Base-by-base conservation (phyloP, 1,140 invertebrate species). In the Maniola jurtina region DNA sequence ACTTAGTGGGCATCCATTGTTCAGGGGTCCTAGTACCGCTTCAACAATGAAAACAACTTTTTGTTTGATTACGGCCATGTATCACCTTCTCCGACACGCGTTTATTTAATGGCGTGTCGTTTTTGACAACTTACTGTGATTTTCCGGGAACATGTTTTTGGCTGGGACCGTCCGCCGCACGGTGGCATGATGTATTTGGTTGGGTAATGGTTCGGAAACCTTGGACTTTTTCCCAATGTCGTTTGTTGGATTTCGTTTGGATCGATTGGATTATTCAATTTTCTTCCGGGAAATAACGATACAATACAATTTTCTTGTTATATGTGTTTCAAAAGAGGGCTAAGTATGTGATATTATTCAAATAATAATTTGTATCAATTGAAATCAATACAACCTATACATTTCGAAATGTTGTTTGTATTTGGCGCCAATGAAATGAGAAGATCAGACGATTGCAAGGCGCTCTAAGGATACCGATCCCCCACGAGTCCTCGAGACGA, bases 1-100 rank as follows among this genome's bases (percentile, higher is more conserved):
- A 85, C 79, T 85, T 84, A 85, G 77, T 74, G 73, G 80, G 73
- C 65, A 61, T 61, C 77, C 64, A 86, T 86, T 84, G 85, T 84
- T 71, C 67, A 15, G 45, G 70, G 73, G 62, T 55, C 64, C 52
- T 71, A 45, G 36, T 71, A 50, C 66, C 67, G 73, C 47, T 71
- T 70, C 73, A 73, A 79, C 75, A 82, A 81, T 81, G 78, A 79
- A 77, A 76, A 81, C 62, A 71, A 71, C 74, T 79, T 81, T 81
- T 82, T 80, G 76, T 83, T 84, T 82, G 81, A 84, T 83, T 76
- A 76, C 74, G 16, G 48, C 68, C 66, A 83, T 86, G 77, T 77
- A 77, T 81, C 77, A 81, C 77, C 75, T 73, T 79, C 76, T 66
- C 74, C 58, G 60, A 67, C 76, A 78, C 76, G 73, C 75, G 74